phyloP scores from a whole-genome alignment of 1,140 invertebrate genomes.

The Drosophila athabasca region DNA sequence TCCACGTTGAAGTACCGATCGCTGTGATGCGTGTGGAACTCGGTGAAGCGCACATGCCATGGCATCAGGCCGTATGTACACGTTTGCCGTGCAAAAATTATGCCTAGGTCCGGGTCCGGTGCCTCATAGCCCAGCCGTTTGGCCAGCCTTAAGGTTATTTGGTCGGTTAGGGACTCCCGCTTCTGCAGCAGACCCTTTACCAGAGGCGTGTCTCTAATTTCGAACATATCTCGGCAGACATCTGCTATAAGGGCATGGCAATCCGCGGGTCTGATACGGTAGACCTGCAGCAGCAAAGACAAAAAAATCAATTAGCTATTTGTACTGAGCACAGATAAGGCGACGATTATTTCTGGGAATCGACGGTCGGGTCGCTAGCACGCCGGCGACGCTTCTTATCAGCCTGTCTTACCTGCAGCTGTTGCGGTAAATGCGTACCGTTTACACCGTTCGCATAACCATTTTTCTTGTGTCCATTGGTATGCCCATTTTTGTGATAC shows the following conservation, averaged over 20 bases:
- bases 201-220: conserved; percentile 29
- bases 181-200: conserved; percentile 61
- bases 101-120: conserved; percentile 72
- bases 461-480: conserved; percentile 50
- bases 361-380: background rate
- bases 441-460: conserved; percentile 43
- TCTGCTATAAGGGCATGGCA: conserved; percentile 74
- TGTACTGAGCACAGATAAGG: conserved; percentile 31
- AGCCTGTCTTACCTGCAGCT: conserved; percentile 53
- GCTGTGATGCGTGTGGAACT: conserved; percentile 71
- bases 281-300: conserved; percentile 45
- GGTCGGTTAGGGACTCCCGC: conserved; percentile 55
- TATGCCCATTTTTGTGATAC: background rate
- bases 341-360: conserved; percentile 37
- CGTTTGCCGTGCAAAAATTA: conserved; percentile 62
- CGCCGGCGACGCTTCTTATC: conserved; percentile 8
- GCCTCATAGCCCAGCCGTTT: conserved; percentile 52
- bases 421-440: conserved; percentile 22
- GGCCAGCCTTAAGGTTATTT: conserved; percentile 46
- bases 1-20: conserved; percentile 60
- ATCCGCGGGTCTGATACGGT: conserved; percentile 57
- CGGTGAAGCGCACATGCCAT: conserved; percentile 79
- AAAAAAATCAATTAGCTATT: conserved; percentile 25
- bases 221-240: conserved; percentile 69
- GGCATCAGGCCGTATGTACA: conserved; percentile 76